Percentiles rank a stretch among this genome's conserved stretches.
phyloP scores from a whole-genome alignment of 1,140 invertebrate genomes.

The Zaprionus gabonicus region DNA sequence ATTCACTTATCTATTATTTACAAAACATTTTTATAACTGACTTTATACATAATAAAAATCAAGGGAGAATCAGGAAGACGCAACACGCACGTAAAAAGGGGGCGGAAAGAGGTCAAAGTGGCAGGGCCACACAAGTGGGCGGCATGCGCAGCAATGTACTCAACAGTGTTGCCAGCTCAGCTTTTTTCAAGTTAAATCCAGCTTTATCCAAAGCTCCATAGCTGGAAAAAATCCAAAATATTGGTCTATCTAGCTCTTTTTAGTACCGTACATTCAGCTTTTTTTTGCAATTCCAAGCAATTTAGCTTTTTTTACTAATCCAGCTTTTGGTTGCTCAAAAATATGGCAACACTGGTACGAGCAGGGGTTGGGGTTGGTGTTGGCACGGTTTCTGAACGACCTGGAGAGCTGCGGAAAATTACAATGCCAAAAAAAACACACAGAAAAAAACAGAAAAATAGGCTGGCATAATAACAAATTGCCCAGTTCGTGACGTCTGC shows the following conservation, averaged over 20 bases:
- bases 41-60: not conserved
- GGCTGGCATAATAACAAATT: slow-evolving; percentile 52
- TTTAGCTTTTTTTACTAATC: too few relatives aligned
- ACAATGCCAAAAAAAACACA: slow-evolving; percentile 25
- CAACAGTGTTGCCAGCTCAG: too few relatives aligned
- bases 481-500: slow-evolving; percentile 34
- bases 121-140: slow-evolving; percentile 27
- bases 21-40: too few relatives aligned
- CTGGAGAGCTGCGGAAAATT: slow-evolving; percentile 42
- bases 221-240: too few relatives aligned
- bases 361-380: slow-evolving; percentile 1
- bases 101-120: slow-evolving; percentile 31
- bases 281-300: too few relatives aligned
- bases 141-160: slow-evolving; percentile 39
- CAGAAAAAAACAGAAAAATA: slow-evolving; percentile 28
- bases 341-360: not conserved
- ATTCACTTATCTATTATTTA: too few relatives aligned
- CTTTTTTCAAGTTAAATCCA: too few relatives aligned
- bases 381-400: slow-evolving; percentile 10
- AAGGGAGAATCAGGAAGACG: slow-evolving; percentile 26
- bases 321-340: too few relatives aligned
- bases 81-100: slow-evolving; percentile 35
- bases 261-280: too few relatives aligned
- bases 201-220: too few relatives aligned
- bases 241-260: too few relatives aligned